These are phyloP conservation scores for Linepithema humile DNA, from an alignment of 1,140 invertebrate species.

Conservation along the genomic window DNA sequence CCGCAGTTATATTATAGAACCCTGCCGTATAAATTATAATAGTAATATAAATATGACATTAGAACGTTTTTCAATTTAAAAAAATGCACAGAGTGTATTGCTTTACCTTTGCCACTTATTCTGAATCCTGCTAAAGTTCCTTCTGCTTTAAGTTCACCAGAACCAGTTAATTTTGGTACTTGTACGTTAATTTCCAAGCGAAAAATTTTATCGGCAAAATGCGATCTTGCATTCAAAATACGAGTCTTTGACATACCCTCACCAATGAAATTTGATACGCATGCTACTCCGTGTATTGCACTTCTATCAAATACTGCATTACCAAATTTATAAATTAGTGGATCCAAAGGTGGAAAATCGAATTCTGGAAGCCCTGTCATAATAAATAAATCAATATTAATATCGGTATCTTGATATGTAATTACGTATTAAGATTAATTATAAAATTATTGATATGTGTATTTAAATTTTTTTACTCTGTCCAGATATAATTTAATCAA, in stretches of 20 bases:
- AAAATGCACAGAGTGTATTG: background rate
- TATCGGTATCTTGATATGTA: background rate
- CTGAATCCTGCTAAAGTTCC: background rate
- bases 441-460: too few species aligned
- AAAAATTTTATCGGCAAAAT: background rate
- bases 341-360: background rate
- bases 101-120: background rate
- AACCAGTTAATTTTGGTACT: too few species aligned
- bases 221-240: background rate
- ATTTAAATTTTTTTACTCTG: too few species aligned
- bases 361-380: conserved; percentile 2
- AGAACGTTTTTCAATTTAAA: too few species aligned
- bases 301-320: background rate
- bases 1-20: background rate
- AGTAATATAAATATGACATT: too few species aligned
- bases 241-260: background rate
- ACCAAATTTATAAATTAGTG: background rate
- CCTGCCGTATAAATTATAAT: background rate
- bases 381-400: background rate
- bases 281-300: background rate
- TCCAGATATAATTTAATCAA: too few species aligned
- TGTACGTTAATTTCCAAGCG: too few species aligned
- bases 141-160: too few species aligned
- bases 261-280: background rate
- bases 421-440: too few species aligned